Conservation (phyloP, 2,888 invertebrate species). For the Pyrochroa serraticornis region DNA sequence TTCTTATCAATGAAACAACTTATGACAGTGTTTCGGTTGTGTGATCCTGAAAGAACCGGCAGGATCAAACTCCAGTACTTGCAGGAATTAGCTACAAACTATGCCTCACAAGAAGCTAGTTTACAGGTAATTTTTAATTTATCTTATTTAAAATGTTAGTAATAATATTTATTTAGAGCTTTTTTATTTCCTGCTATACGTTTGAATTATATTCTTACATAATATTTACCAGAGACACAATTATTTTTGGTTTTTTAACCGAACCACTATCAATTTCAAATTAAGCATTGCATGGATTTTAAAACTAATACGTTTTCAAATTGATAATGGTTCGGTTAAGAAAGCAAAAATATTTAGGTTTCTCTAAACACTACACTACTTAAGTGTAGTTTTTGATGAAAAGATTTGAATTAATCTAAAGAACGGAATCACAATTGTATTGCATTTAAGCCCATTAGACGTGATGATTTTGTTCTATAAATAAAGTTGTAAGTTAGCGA, state of each 20-base stretch:
- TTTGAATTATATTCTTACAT: slow-evolving; percentile 9
- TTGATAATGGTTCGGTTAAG: too few relatives aligned
- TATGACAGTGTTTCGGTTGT: slow-evolving; percentile 50
- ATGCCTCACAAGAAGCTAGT: slow-evolving; percentile 38
- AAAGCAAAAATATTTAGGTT: too few relatives aligned
- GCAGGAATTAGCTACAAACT: slow-evolving; percentile 46
- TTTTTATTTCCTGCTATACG: slow-evolving; percentile 5
- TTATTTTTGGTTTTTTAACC: background rate
- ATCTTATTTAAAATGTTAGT: background rate
- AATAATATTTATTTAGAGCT: background rate
- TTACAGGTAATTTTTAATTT: slow-evolving; percentile 40
- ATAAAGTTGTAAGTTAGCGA: too few relatives aligned
- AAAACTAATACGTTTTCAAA: slow-evolving; percentile 3
- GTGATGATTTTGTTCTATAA: too few relatives aligned
- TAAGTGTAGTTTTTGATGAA: too few relatives aligned
- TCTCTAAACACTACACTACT: too few relatives aligned
- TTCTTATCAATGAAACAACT: slow-evolving; percentile 44
- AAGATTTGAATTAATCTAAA: too few relatives aligned
- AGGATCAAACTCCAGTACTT: slow-evolving; percentile 49
- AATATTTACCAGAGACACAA: background rate
- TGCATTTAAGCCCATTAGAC: too few relatives aligned
- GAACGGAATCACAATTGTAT: too few relatives aligned
- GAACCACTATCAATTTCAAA: slow-evolving; percentile 4
- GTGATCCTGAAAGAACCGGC: slow-evolving; percentile 52
- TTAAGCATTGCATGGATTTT: background rate